Conservation (phyloP, 1,140 invertebrate species). For the Charaxes varanes region DNA sequence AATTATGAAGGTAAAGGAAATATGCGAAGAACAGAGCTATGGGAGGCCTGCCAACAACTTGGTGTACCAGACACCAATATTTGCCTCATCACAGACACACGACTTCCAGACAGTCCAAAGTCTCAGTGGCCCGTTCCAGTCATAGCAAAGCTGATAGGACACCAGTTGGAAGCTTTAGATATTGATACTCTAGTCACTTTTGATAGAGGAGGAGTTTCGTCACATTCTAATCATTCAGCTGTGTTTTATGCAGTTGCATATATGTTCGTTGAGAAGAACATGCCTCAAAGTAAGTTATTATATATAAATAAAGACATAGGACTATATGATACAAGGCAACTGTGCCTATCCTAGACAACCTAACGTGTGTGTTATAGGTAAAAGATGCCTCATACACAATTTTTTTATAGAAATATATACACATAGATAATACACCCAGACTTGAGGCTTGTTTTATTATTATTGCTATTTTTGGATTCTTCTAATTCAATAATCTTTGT, state of each 20-base stretch:
- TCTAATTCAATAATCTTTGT: too few species aligned
- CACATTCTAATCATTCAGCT: constrained; percentile 91
- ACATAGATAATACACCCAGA: too few species aligned
- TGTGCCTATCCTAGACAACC: too few species aligned
- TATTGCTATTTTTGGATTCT: too few species aligned
- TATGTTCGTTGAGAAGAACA: constrained; percentile 82
- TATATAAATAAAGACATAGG: not conserved
- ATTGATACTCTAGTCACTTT: constrained; percentile 93
- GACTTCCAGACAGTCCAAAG: constrained; percentile 84
- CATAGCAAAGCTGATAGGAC: constrained; percentile 82
- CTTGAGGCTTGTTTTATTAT: not conserved
- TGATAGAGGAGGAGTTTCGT: constrained; percentile 91
- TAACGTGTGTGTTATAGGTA: too few species aligned
- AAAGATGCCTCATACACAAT: too few species aligned
- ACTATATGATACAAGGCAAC: too few species aligned
- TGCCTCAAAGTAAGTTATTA: constrained; percentile 76
- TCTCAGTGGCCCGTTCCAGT: constrained; percentile 84
- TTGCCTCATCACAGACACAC: constrained; percentile 80
- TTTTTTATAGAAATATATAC: too few species aligned
- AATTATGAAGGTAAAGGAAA: constrained; percentile 82
- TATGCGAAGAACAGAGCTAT: constrained; percentile 84
- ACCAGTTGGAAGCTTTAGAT: constrained; percentile 82
- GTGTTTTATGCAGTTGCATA: constrained; percentile 86
- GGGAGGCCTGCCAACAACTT: constrained; percentile 83
- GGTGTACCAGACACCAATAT: constrained; percentile 87